These are phyloP conservation scores for Gorsachius magnificus DNA, from an alignment of 2,797 vertebrate species.

Conservation along the genomic window DNA sequence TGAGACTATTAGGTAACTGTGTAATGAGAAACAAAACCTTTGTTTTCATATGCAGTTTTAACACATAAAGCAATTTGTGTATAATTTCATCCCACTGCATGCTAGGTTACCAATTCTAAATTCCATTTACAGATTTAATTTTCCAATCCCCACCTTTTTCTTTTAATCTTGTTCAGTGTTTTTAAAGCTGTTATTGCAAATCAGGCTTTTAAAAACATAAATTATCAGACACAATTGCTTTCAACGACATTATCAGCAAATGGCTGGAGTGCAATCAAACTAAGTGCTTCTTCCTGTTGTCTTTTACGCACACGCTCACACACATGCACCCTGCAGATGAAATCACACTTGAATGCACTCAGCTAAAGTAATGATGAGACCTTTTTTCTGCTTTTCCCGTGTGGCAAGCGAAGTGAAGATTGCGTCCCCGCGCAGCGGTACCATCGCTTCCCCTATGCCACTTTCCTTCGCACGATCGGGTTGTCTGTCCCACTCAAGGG, in stretches of 20 bases:
- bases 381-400: background rate
- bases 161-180: constrained; percentile 10
- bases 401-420: background rate
- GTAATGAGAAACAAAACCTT: background rate
- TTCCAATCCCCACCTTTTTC: background rate
- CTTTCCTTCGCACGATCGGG: background rate
- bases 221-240: constrained; percentile 41
- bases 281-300: constrained; percentile 56
- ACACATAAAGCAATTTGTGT: background rate
- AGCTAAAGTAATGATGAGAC: background rate
- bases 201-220: constrained; percentile 38
- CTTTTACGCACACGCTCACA: background rate
- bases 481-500: constrained; percentile 13
- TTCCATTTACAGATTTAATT: constrained; percentile 35
- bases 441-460: background rate
- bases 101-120: background rate
- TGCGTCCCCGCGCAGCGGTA: background rate
- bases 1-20: background rate
- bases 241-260: constrained; percentile 41
- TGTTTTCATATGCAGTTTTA: constrained; percentile 11
- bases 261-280: constrained; percentile 52
- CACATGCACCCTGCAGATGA: background rate
- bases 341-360: background rate
- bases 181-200: constrained; percentile 42
- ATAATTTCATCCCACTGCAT: background rate